Percentiles rank a stretch among this genome's conserved stretches.
Conservation (phyloP, 2,113 vertebrate genomes). For the Syngnathoides biaculeatus region DNA sequence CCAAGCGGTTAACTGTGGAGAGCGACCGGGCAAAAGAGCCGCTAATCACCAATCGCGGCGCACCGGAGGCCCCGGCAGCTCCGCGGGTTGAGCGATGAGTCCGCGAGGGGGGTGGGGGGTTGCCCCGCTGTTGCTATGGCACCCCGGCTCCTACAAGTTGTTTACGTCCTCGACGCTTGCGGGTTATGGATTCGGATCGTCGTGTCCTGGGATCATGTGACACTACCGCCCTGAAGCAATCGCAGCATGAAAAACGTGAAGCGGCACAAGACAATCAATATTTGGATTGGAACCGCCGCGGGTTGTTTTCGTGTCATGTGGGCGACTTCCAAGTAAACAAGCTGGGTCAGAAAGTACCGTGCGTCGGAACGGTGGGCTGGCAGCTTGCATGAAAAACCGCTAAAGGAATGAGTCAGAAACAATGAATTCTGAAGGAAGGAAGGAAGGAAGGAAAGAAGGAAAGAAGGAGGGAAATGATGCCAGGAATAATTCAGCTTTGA, state of each 20-base stretch:
- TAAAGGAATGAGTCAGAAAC: too few species aligned
- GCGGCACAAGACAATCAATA: too few species aligned
- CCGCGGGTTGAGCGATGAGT: constrained; percentile 48
- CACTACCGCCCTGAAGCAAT: background rate
- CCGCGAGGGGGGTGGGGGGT: constrained; percentile 23
- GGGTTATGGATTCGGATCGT: background rate
- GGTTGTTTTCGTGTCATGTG: too few species aligned
- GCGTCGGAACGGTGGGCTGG: too few species aligned
- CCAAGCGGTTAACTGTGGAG: constrained; percentile 43
- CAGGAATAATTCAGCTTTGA: too few species aligned
- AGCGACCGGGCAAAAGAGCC: constrained; percentile 54
- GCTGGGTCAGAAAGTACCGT: too few species aligned
- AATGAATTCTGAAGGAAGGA: too few species aligned
- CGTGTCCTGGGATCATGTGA: background rate
- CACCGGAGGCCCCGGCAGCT: constrained; percentile 45
- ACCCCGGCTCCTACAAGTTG: constrained; percentile 1
- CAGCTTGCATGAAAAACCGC: too few species aligned
- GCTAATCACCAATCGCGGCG: constrained; percentile 64
- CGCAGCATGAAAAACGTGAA: background rate
- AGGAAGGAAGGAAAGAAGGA: too few species aligned
- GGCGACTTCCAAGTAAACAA: too few species aligned
- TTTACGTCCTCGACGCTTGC: background rate
- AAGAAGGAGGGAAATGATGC: too few species aligned
- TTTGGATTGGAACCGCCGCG: too few species aligned
- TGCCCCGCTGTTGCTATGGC: constrained; percentile 51